Conservation (phyloP, 2,888 invertebrate genomes). For the Dolomedes plantarius region DNA sequence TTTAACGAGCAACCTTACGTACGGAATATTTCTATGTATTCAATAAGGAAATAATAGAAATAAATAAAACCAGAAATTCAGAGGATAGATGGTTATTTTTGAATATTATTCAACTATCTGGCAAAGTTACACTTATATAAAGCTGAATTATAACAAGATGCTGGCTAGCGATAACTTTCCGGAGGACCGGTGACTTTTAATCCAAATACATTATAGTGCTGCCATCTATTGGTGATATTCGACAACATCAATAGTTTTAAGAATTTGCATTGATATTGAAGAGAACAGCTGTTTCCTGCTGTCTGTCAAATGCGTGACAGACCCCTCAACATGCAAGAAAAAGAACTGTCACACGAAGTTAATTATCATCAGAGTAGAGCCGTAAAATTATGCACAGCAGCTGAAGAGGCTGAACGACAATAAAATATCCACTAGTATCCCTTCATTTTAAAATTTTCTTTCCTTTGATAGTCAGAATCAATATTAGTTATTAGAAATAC, state of each 20-base stretch:
- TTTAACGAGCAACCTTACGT: no score
- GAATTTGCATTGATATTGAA: constrained; percentile 62
- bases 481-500: no score
- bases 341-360: constrained; percentile 54
- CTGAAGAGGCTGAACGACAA: neutral
- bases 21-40: no score
- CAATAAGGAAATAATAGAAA: no score
- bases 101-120: no score
- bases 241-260: constrained; percentile 34
- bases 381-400: constrained; percentile 42
- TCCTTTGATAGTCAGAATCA: no score
- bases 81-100: no score
- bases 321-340: constrained; percentile 30
- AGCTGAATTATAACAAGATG: no score
- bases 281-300: constrained; percentile 48
- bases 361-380: constrained; percentile 56
- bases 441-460: no score
- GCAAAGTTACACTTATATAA: no score
- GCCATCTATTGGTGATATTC: constrained; percentile 49
- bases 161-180: no score
- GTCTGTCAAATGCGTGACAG: constrained; percentile 41
- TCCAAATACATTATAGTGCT: constrained; percentile 30
- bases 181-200: neutral
- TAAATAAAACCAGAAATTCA: no score
- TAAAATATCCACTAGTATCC: neutral